These are phyloP conservation scores for Aphidius colemani DNA, from an alignment of 2,888 invertebrate species.

Conservation along the genomic window DNA sequence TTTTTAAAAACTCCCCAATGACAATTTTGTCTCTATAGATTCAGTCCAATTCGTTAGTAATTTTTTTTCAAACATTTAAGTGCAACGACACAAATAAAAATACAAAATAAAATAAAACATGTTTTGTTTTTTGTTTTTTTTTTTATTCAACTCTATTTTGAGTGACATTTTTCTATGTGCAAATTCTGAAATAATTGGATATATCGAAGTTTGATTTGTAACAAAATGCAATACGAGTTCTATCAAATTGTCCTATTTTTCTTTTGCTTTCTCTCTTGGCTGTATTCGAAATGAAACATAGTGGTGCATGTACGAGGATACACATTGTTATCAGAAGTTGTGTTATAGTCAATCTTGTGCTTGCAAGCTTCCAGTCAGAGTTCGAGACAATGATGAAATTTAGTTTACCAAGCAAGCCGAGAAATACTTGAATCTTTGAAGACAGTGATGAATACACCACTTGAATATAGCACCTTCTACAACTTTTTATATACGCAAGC, in stretches of 20 bases:
- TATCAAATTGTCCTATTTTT: constrained; percentile 7
- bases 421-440: constrained; percentile 36
- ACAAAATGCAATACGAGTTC: neutral
- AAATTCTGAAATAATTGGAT: constrained; percentile 10
- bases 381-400: constrained; percentile 47
- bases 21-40: constrained; percentile 24
- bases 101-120: neutral
- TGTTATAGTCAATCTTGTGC: constrained; percentile 5
- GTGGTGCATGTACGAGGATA: neutral
- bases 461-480: constrained; percentile 13
- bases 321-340: too few relatives aligned
- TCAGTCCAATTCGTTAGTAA: constrained; percentile 24
- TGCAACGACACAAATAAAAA: neutral
- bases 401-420: constrained; percentile 47
- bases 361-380: constrained; percentile 18
- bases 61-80: constrained; percentile 5
- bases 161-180: neutral
- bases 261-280: neutral
- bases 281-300: neutral
- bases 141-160: constrained; percentile 2
- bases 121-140: constrained; percentile 1
- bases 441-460: constrained; percentile 46
- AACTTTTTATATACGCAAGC: constrained; percentile 27
- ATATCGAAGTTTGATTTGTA: neutral
- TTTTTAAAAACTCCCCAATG: constrained; percentile 25